phyloP scores from a whole-genome alignment of 2,797 vertebrate genomes.

The Etheostoma nigrum region DNA sequence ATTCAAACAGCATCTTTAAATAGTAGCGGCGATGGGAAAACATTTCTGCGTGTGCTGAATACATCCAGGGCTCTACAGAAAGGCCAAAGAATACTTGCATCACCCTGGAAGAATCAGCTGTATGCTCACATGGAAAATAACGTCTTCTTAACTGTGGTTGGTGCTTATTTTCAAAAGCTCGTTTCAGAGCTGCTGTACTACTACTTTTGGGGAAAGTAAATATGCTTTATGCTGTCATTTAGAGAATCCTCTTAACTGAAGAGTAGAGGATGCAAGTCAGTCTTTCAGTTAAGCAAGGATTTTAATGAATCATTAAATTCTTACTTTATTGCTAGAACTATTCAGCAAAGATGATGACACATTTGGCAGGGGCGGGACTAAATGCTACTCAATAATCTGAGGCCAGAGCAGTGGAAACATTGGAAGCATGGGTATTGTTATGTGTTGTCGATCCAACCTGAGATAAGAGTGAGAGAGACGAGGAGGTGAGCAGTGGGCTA shows the following conservation, averaged over 20 bases:
- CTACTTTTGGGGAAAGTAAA: background rate
- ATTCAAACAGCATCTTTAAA: slow-evolving; percentile 57
- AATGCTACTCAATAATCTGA: background rate
- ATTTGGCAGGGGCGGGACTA: background rate
- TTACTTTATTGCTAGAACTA: background rate
- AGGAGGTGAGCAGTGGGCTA: slow-evolving; percentile 2
- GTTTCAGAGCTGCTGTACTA: slow-evolving; percentile 8
- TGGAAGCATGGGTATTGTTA: background rate
- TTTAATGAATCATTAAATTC: background rate
- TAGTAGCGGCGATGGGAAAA: slow-evolving; percentile 36
- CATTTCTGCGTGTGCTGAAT: slow-evolving; percentile 12
- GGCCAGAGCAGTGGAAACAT: background rate
- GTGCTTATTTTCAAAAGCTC: slow-evolving; percentile 19
- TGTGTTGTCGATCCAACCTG: background rate
- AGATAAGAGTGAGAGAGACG: slow-evolving; percentile 9
- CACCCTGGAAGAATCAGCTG: slow-evolving; percentile 43
- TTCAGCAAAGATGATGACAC: background rate
- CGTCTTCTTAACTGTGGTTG: background rate
- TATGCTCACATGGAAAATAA: background rate
- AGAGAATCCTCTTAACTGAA: slow-evolving; percentile 13
- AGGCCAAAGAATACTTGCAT: slow-evolving; percentile 13
- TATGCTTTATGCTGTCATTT: slow-evolving; percentile 1
- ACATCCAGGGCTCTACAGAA: slow-evolving; percentile 3
- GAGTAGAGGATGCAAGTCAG: background rate
- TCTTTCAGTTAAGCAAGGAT: background rate